Evolutionary conservation across 2,797 vertebrate species (phyloP).

Genomic region (Taenioides sp.): DNA sequence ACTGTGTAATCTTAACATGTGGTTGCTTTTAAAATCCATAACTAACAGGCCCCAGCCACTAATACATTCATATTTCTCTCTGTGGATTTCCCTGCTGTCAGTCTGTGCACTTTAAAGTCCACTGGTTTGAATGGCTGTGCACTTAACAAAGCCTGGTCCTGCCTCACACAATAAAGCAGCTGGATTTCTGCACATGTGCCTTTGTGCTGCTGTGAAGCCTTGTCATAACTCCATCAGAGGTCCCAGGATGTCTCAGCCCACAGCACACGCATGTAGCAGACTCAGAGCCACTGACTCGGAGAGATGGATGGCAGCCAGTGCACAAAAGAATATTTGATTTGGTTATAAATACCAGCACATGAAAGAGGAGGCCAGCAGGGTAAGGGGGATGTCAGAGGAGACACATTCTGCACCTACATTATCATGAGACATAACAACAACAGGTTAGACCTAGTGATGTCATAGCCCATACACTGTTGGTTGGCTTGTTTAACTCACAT

Average conservation of each 20-base stretch:
- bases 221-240: conserved; percentile 77
- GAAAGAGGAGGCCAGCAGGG: conserved; percentile 69
- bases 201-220: conserved; percentile 72
- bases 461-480: background rate
- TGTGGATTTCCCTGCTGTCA: conserved; percentile 10
- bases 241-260: conserved; percentile 48
- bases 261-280: conserved; percentile 23
- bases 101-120: conserved; percentile 56
- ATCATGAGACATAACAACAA: conserved; percentile 23
- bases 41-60: conserved; percentile 30
- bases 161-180: conserved; percentile 72
- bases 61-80: conserved; percentile 55
- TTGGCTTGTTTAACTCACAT: background rate
- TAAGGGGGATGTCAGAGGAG: conserved; percentile 48
- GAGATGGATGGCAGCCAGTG: conserved; percentile 62
- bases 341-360: conserved; percentile 75
- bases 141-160: conserved; percentile 67
- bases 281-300: conserved; percentile 44
- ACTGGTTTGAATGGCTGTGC: conserved; percentile 64
- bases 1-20: conserved; percentile 17
- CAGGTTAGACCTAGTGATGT: conserved; percentile 21
- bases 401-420: conserved; percentile 41
- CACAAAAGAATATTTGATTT: conserved; percentile 83
- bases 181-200: conserved; percentile 78
- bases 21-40: conserved; percentile 37